Conservation (phyloP, 2,888 invertebrate genomes). For the Dendrolimus houi region DNA sequence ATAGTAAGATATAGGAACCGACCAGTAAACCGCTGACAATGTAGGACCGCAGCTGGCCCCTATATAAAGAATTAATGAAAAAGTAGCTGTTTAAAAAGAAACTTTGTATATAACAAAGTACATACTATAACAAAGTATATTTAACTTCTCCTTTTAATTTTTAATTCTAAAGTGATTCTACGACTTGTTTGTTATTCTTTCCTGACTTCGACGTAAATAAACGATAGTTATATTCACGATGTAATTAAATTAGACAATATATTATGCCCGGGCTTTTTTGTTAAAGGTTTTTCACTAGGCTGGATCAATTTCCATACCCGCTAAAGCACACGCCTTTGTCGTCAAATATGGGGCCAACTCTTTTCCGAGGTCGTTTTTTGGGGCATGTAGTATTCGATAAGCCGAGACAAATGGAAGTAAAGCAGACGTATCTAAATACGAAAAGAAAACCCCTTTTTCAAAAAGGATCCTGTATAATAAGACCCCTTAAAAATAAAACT, state of each 20-base stretch:
- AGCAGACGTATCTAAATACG: conserved; percentile 9
- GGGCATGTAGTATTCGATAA: conserved; percentile 20
- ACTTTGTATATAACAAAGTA: too few species aligned
- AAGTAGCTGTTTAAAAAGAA: too few species aligned
- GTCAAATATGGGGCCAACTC: conserved; percentile 22
- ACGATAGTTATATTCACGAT: not conserved
- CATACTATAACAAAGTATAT: too few species aligned
- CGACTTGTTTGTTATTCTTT: too few species aligned
- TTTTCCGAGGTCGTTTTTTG: conserved; percentile 24
- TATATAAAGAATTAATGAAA: too few species aligned
- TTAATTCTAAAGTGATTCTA: too few species aligned
- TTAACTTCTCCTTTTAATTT: too few species aligned
- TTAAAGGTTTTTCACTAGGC: conserved; percentile 5
- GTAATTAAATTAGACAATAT: not conserved
- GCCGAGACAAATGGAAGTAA: conserved; percentile 17
- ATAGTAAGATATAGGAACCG: too few species aligned
- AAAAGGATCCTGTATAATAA: not conserved
- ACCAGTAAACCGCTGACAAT: too few species aligned
- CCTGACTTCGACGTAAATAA: not conserved
- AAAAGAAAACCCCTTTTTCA: conserved; percentile 7
- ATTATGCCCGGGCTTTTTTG: conserved; percentile 12
- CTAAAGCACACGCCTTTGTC: conserved; percentile 21
- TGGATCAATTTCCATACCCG: conserved; percentile 11
- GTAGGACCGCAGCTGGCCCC: too few species aligned
- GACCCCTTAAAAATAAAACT: not conserved